Evolutionary conservation across 2,888 invertebrate genomes (phyloP), one percentile per base, ranked within the genome.

Genomic region (Ceraclea dissimilis): DNA sequence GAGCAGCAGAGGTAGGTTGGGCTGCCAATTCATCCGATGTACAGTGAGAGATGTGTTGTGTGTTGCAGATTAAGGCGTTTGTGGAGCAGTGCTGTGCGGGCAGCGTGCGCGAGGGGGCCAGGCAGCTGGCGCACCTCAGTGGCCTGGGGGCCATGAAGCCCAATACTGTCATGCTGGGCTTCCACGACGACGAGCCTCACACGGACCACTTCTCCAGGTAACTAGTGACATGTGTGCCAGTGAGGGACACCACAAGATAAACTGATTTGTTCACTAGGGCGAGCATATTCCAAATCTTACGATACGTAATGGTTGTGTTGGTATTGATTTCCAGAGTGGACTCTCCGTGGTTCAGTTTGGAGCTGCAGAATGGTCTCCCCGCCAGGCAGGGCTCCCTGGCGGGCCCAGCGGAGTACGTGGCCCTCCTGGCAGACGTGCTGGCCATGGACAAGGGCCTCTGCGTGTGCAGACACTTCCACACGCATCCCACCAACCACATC

Each of bases 111-210:
- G 88, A 90, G 64, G 99, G 99, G 2, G 82, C 97, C 46, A 91
- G 92, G 58, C 97, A 99, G 73, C 78, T 99, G 62, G 85, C 93
- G 50, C 80, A 96, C 26, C 75, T 97, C 58, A 87, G 94, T 0
- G 99, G 99, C 2, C 85, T 99, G 68, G 99, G 99, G 1, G 99
- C 98, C 13, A 98, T 99, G 98, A 98, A 98, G 70, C 97, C 98
- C 0, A 99, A 99, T 69, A 98, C 98, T 0, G 92, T 98, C 57
- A 82, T 98, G 33, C 76, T 99, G 48, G 98, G 98, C 17, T 99
- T 96, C 76, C 84, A 93, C 63, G 97, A 98, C 68, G 79, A 83
- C 20, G 80, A 85, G 22, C 67, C 76, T 0, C 88, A 90, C 0
- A 74, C 75, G 39, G 93, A 96, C 69, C 92, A 92, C 71, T 88